Percentiles rank a stretch among this genome's conserved stretches.
Evolutionary conservation across 2,113 vertebrate species (phyloP).

Genomic region (Tautogolabrus adspersus): DNA sequence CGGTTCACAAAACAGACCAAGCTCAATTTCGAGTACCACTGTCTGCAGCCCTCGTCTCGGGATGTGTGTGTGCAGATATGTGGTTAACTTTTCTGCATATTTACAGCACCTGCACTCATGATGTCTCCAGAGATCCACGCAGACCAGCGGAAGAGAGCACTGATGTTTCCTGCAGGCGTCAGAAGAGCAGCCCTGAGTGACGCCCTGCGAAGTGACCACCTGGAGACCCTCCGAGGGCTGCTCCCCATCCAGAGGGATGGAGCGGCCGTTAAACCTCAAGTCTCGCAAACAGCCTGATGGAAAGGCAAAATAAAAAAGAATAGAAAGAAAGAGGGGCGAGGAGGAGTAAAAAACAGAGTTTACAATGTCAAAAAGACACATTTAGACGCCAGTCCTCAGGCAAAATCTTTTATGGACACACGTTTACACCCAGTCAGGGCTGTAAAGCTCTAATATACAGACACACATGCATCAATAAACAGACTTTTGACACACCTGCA

Average conservation of each 20-base stretch:
- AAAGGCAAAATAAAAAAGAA: constrained; percentile 3
- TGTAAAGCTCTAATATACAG: constrained; percentile 40
- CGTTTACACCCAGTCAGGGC: constrained; percentile 44
- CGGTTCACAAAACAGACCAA: no score
- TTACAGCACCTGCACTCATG: constrained; percentile 89
- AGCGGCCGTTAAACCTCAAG: constrained; percentile 86
- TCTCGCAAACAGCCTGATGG: constrained; percentile 89
- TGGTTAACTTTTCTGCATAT: constrained; percentile 19
- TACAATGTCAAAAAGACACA: constrained; percentile 42
- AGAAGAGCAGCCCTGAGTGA: constrained; percentile 87
- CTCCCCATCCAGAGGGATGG: constrained; percentile 83
- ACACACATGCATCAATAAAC: constrained; percentile 26
- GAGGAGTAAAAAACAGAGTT: constrained; percentile 2
- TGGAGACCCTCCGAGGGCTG: constrained; percentile 80
- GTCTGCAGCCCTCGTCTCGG: not conserved
- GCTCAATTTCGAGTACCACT: no score
- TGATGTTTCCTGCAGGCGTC: constrained; percentile 88
- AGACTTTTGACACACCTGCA: constrained; percentile 51
- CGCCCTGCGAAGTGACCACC: constrained; percentile 84
- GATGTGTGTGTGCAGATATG: constrained; percentile 2
- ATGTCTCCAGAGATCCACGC: constrained; percentile 91
- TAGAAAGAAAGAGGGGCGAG: not conserved
- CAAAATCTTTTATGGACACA: constrained; percentile 57
- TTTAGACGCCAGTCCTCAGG: constrained; percentile 46
- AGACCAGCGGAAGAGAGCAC: constrained; percentile 86